A percentile compares a stretch with the other conserved stretches of the same genome.
Evolutionary conservation across 2,797 vertebrate genomes (phyloP).

Genomic region (Naso thynnoides): DNA sequence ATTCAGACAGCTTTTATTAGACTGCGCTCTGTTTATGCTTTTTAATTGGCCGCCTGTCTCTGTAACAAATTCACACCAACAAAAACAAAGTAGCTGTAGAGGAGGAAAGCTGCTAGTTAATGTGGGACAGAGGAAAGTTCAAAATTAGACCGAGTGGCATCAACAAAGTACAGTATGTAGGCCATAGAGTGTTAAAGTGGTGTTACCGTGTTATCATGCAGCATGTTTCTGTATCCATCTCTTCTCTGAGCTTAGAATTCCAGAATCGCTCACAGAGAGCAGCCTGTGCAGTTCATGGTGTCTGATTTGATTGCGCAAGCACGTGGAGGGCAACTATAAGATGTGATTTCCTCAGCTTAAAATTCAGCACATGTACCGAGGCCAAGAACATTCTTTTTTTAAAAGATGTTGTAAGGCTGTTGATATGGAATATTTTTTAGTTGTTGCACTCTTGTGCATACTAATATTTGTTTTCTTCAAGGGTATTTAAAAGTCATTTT

Average conservation of each 20-base stretch:
- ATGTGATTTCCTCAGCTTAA: conserved; percentile 20
- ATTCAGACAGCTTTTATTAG: conserved; percentile 42
- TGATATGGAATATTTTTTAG: conserved; percentile 1
- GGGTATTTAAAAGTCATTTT: conserved; percentile 14
- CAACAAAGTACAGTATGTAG: conserved; percentile 7
- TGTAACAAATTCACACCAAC: conserved; percentile 51
- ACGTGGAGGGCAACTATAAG: conserved; percentile 29
- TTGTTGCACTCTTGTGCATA: neutral
- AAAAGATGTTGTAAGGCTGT: conserved; percentile 3
- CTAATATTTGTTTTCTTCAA: conserved; percentile 7
- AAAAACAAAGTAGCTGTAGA: conserved; percentile 26
- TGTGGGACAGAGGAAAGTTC: conserved; percentile 26
- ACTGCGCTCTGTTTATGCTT: conserved; percentile 45
- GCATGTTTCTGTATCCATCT: conserved; percentile 4
- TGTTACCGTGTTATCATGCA: conserved; percentile 6
- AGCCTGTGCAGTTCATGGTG: conserved; percentile 18
- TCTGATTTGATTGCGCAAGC: conserved; percentile 35
- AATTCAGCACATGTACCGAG: conserved; percentile 16
- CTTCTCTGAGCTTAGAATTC: conserved; percentile 20
- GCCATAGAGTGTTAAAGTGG: neutral
- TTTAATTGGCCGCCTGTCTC: conserved; percentile 57
- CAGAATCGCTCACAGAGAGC: conserved; percentile 12
- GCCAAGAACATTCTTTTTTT: conserved; percentile 5
- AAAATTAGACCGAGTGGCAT: conserved; percentile 14
- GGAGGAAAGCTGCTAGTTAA: conserved; percentile 32